phyloP scores from a whole-genome alignment of 2,797 vertebrate species.

The Rhinoraja longicauda region DNA sequence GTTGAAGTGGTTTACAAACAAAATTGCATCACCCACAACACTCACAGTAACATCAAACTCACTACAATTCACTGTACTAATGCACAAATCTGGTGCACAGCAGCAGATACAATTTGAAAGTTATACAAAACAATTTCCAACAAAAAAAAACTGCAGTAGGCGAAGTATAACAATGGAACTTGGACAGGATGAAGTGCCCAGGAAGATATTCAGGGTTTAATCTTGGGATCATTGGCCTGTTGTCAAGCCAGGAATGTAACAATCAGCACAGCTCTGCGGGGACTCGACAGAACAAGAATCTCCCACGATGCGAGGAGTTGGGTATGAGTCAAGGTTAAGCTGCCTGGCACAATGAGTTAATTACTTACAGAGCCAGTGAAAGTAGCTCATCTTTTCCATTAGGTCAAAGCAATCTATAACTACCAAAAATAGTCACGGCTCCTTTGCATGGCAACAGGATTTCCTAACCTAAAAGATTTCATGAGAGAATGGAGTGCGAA shows the following conservation, averaged over 20 bases:
- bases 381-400: background rate
- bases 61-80: background rate
- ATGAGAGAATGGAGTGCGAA: background rate
- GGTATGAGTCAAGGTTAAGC: background rate
- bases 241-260: background rate
- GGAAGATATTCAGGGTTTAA: conserved; percentile 21
- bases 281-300: conserved; percentile 2
- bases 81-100: background rate
- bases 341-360: background rate
- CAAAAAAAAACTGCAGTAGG: no score
- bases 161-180: background rate
- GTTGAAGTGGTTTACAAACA: background rate
- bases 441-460: background rate
- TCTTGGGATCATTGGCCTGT: background rate
- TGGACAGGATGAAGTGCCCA: background rate
- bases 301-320: background rate
- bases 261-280: background rate
- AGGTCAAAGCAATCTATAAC: background rate
- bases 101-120: background rate
- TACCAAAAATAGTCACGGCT: background rate
- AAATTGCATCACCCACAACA: background rate
- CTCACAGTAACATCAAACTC: background rate
- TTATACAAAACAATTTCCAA: background rate
- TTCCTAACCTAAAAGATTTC: background rate
- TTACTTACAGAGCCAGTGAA: background rate